Evolutionary conservation across 2,888 invertebrate species (phyloP), one percentile per base, ranked within the genome.

Genomic region (Apodemia hepburni): DNA sequence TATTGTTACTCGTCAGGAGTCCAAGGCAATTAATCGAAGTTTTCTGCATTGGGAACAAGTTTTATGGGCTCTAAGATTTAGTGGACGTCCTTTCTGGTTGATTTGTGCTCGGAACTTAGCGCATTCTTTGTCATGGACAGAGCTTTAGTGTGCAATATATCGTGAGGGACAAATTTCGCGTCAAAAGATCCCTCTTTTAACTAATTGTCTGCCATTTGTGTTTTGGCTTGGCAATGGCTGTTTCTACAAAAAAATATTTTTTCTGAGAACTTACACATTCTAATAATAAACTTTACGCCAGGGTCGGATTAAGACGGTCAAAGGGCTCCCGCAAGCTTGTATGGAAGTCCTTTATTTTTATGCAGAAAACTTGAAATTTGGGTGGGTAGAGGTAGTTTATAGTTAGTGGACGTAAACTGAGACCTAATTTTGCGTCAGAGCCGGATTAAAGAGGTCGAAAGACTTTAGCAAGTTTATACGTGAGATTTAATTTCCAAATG

Each of bases 1-100:
- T 86, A 89, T 84, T 81, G 85, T 81, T 78, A 81, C 85, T 84
- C 85, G 80, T 87, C 85, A 85, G 80, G 79, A 78, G 76, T 76
- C 76, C 75, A 70, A 74, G 70, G 84, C 82, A 86, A 89, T 89
- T 88, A 88, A 87, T 88, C 83, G 79, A 69, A 71, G 69, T 76
- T 78, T 78, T 80, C 80, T 81, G 81, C 84, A 87, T 86, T 81
- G 75, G 78, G 74, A 68, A 74, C 80, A 73, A 54, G 73, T 83
- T 67, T 87, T 87, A 88, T 82, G 80, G 81, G 70, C 75, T 67
- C 64, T 66, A 74, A 85, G 87, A 89, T 89, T 87, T 87, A 88
- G 76, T 76, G 81, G 73, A 73, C 79, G 82, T 80, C 78, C 74
- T 71, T 66, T 58, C 70, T 69, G 66, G 77, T 80, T 87, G 88